phyloP scores from a whole-genome alignment of 2,888 invertebrate genomes.

The Himalopsyche kuldschensis region DNA sequence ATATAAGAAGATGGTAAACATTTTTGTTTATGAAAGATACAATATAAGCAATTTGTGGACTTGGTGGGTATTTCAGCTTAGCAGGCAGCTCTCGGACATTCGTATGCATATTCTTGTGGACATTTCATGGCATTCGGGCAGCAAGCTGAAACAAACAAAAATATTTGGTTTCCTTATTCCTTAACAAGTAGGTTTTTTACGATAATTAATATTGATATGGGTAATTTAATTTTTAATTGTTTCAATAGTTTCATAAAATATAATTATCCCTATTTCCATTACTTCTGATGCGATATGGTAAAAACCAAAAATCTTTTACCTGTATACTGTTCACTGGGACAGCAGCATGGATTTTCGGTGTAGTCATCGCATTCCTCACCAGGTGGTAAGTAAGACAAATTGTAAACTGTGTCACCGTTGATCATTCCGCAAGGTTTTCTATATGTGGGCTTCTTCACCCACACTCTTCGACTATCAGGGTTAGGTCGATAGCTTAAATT shows the following conservation, averaged over 20 bases:
- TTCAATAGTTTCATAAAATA: too few species aligned
- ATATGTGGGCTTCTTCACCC: constrained; percentile 56
- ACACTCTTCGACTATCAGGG: constrained; percentile 49
- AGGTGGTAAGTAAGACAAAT: constrained; percentile 63
- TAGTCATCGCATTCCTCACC: constrained; percentile 61
- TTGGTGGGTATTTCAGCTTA: background rate
- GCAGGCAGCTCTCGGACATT: background rate
- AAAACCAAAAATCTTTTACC: background rate
- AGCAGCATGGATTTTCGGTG: constrained; percentile 55
- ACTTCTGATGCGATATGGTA: background rate
- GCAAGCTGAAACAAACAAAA: background rate
- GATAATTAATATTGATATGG: too few species aligned
- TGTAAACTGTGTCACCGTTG: constrained; percentile 65
- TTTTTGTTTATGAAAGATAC: too few species aligned
- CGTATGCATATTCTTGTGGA: background rate
- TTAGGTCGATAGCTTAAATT: constrained; percentile 60
- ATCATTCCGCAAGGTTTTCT: constrained; percentile 49
- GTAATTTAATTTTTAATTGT: too few species aligned
- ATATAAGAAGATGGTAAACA: too few species aligned
- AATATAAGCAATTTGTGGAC: too few species aligned
- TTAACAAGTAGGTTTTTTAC: too few species aligned
- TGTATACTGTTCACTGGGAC: background rate
- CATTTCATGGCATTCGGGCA: background rate
- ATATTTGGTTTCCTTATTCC: too few species aligned
- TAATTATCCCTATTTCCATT: too few species aligned